Percentiles rank a stretch among this genome's conserved stretches.
Conservation (phyloP, 2,113 vertebrate species). For the Herpailurus yagouaroundi region DNA sequence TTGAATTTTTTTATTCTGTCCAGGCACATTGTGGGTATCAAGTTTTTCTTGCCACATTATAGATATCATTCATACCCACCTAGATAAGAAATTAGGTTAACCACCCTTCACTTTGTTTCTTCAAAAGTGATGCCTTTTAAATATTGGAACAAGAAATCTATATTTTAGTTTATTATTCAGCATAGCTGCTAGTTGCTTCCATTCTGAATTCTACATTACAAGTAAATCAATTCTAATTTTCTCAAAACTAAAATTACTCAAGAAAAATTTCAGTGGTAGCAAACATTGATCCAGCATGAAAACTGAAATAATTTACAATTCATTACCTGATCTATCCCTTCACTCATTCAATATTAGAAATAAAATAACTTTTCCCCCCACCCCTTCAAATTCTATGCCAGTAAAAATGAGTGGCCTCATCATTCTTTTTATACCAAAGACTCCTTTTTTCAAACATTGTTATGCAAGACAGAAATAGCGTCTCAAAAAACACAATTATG, state of each 20-base stretch:
- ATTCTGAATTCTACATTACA: constrained; percentile 63
- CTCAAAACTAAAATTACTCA: constrained; percentile 69
- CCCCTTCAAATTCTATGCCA: neutral
- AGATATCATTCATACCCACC: neutral
- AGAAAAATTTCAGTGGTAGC: constrained; percentile 56
- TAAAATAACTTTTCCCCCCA: constrained; percentile 31
- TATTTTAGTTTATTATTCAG: constrained; percentile 69
- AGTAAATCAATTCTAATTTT: constrained; percentile 78
- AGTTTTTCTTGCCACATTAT: constrained; percentile 26
- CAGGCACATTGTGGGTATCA: neutral
- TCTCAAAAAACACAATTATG: neutral
- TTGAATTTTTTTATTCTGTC: constrained; percentile 57
- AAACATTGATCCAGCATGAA: constrained; percentile 66
- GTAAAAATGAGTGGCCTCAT: neutral
- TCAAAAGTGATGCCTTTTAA: constrained; percentile 51
- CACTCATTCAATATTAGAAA: constrained; percentile 16
- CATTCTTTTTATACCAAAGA: neutral
- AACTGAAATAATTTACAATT: constrained; percentile 68
- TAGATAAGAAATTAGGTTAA: constrained; percentile 50
- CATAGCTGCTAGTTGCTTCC: constrained; percentile 44
- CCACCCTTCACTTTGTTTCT: neutral
- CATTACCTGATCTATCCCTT: constrained; percentile 43
- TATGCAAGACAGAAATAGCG: neutral
- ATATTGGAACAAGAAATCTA: constrained; percentile 57
- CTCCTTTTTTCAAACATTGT: neutral